Evolutionary conservation across 1,140 invertebrate genomes (phyloP), one percentile per base, ranked within the genome.

Genomic region (Globodera rostochiensis): DNA sequence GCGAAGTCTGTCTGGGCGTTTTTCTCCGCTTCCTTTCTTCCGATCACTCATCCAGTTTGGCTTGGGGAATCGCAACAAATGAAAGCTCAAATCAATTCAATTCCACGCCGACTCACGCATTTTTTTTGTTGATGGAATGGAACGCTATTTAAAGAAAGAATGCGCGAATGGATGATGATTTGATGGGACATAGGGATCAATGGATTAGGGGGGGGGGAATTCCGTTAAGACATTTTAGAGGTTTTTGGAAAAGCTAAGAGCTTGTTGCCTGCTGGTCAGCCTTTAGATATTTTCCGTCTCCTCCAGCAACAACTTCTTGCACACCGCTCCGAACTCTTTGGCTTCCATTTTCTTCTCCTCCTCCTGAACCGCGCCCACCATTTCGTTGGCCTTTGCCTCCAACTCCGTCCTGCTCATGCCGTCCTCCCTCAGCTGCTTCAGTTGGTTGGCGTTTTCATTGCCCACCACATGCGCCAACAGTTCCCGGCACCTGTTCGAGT

Each of bases 261-360:
- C 7, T 8, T 19, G 67, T n/a, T 70, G 53, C 6, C 53, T 9
- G n/a, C 25, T 11, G 9, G 67, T 69, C 67, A 8, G 67, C n/a
- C 67, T 6, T 77, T 4, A 57, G 25, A 36, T 3, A 36, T 36
- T 36, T 36, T 77, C 21, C n/a, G 60, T n/a, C 9, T 1, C 76
- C n/a, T 45, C 64, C 21, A 19, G 25, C 71, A 84, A 83, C n/a
- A 86, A 47, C 57, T 84, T 79, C 45, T 66, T 86, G 66, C 85
- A 86, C 15, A 69, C 47, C 4, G 83, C 71, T 8, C 83, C 86
- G 77, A 74, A 83, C 19, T 71, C 80, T 47, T 84, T 70, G 19
- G 78, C 84, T 9, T 79, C 83, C 25, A 25, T 57, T 45, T 84
- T 84, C 84, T 86, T 86, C 60, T 79, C 73, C 70, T 87, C 85